Evolutionary conservation across 2,888 invertebrate species (phyloP).

Genomic region (Dryobota labecula): DNA sequence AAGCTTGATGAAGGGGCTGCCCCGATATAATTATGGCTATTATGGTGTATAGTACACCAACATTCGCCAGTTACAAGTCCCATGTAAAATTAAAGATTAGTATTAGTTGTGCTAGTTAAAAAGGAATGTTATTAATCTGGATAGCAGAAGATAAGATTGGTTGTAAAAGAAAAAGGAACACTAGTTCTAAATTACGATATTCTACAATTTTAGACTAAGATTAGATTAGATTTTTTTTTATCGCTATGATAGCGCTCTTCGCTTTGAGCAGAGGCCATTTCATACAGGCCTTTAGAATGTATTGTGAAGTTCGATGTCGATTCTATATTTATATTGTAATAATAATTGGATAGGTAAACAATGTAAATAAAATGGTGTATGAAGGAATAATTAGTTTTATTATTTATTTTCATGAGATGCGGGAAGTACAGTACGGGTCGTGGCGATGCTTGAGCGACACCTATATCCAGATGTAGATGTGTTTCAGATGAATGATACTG

Average conservation of each 20-base stretch:
- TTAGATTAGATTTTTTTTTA: no score
- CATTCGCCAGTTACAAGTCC: slow-evolving; percentile 2
- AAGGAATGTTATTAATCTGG: neutral
- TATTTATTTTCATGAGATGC: neutral
- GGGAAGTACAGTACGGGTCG: neutral
- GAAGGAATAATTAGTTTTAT: slow-evolving; percentile 4
- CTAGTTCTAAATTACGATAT: neutral
- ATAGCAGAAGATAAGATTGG: neutral
- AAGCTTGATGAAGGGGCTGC: neutral
- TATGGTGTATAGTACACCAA: neutral
- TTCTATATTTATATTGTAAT: slow-evolving; percentile 17
- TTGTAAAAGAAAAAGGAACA: neutral
- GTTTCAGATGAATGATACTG: no score
- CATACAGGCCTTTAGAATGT: slow-evolving; percentile 7
- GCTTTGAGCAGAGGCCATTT: slow-evolving; percentile 5
- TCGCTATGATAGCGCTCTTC: neutral
- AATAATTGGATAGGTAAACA: slow-evolving; percentile 28
- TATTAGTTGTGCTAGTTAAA: neutral
- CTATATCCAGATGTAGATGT: neutral
- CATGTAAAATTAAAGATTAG: neutral
- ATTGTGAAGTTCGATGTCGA: slow-evolving; percentile 12
- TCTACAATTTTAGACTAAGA: neutral
- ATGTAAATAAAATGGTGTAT: slow-evolving; percentile 48
- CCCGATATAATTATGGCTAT: neutral
- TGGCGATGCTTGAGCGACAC: neutral